Evolutionary conservation across 2,888 invertebrate species (phyloP), one percentile per base, ranked within the genome.

Genomic region (Flexamia atlantica): DNA sequence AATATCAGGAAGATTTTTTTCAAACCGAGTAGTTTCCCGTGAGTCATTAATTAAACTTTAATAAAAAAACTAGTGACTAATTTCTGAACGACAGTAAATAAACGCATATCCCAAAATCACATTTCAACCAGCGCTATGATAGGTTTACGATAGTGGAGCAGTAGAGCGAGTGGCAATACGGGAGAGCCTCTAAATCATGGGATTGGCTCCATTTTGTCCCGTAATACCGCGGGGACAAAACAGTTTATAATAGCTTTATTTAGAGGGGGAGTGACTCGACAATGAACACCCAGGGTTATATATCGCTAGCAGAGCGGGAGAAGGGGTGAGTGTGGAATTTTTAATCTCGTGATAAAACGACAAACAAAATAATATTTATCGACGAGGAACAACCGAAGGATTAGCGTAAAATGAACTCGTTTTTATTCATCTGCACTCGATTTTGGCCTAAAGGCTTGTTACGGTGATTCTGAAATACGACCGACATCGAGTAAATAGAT

Each of bases 131-230:
- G 14, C 30, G 64, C 4, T 30, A 64, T 5, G 30, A 64, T 64
- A 64, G 64, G 64, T 64, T 64, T 64, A 64, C 14, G 64, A 64
- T 64, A 64, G 64, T 64, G 64, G 4, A 64, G 30, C 64, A 64
- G 64, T 17, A 17, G 64, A 57, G n/a, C 57, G 23, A 12, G 23
- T 3, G 57, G 30, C 68, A 68, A 30, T 68, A 68, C 68, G 36
- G 28, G 60, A 4, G 40, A 72, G 40, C 9, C 40, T 23, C 40
- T 72, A 72, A 36, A 72, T 72, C 72, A 72, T 12, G 72, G 40
- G 72, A 72, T 72, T 72, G 72, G 72, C 72, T 72, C 72, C 72
- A 72, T 72, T 72, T 42, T 72, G 72, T 72, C 72, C 72, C 42
- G 64, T 64, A 64, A 64, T 64, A 64, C 64, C 64, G 40, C 32